phyloP scores from a whole-genome alignment of 37 sponge, comb jelly and placozoan genomes.

The Aphrocallistes beatrix region DNA sequence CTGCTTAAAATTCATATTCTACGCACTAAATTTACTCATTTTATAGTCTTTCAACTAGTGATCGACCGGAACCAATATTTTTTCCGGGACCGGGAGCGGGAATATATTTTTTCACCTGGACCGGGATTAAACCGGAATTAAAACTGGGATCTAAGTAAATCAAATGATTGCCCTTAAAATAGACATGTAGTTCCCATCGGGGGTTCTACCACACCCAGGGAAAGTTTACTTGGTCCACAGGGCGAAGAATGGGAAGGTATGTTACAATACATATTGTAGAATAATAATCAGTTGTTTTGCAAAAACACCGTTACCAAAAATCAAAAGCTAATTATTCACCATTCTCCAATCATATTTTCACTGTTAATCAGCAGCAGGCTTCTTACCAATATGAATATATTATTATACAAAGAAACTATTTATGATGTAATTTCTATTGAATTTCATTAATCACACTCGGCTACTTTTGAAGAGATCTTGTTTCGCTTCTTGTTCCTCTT shows the following conservation, averaged over 20 bases:
- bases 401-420: not conserved
- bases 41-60: no score
- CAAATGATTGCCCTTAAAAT: no score
- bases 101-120: not conserved
- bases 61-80: not conserved
- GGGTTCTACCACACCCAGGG: no score
- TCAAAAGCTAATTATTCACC: not conserved
- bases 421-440: not conserved
- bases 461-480: not conserved
- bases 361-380: not conserved
- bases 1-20: no score
- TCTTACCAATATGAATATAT: not conserved
- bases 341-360: not conserved
- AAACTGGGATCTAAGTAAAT: no score
- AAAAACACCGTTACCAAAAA: constrained; percentile 1
- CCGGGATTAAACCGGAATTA: no score
- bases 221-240: no score
- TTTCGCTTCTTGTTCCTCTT: not conserved
- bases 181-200: no score
- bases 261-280: not conserved
- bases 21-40: no score
- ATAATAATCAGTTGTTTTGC: not conserved
- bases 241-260: constrained; percentile 13
- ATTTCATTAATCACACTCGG: not conserved
- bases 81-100: not conserved